Base-by-base conservation (phyloP, 53 echinoderm and acorn worm species). In the Echinarachnius parma region DNA sequence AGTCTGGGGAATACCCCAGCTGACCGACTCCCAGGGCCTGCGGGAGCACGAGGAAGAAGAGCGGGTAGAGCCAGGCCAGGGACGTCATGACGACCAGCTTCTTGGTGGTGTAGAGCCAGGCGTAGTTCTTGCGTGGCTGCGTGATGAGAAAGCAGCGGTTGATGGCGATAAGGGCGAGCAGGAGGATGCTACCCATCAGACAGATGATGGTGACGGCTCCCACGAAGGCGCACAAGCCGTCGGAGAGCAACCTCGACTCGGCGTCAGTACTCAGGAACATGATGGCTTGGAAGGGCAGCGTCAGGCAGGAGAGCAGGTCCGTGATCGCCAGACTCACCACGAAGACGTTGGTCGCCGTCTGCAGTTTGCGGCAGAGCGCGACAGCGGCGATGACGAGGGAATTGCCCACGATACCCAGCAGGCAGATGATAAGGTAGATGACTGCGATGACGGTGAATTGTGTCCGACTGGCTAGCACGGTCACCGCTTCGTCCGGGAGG, bases 281-380 rank as follows among this genome's bases (percentile, higher is more conserved):
- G 19, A 42, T 66, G 8, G 55, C 60, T 13, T 64, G 53, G 31
- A 53, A 78, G 14, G 79, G 79, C 11, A 78, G 44, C 21, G 55
- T 78, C 28, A 78, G 18, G 22, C 64, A 53, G 2, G 79, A 65
- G 0, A 78, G 52, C 15, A 78, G 57, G 32, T 78, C 79, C 15
- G 79, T 78, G 14, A 78, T 28, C 4, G 79, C 79, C 9, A 78
- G 57, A 55, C 57, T 78, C 13, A 78, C 79, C 31, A 78, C 79
- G 46, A 65, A 78, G 15, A 78, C 74, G 24, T 72, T 72, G 37
- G 74, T 72, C 57, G 74, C 16, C 26, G 74, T 72, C 21, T 72
- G 74, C 2, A 72, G 74, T 37, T 72, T 72, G 5, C 74, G 25
- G 29, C 74, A 72, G 16, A 72, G 57, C 34, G 57, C 57, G 16